Evolutionary conservation across 2,888 invertebrate species (phyloP).

Genomic region (Callimorpha dominula): DNA sequence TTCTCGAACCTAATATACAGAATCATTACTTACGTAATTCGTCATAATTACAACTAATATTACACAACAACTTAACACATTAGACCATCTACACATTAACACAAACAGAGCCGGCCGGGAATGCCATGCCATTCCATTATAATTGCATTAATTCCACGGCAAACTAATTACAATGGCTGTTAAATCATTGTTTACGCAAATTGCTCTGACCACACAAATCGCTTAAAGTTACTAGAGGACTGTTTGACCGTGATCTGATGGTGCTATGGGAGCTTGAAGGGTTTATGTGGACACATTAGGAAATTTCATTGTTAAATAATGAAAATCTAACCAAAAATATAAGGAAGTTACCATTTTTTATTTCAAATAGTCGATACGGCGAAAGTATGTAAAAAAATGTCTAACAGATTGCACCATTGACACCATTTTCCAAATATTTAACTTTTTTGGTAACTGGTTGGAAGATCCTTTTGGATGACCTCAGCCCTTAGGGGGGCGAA

Average conservation of each 20-base stretch:
- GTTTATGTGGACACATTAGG: not conserved
- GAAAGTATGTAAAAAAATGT: no score
- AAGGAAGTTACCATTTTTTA: no score
- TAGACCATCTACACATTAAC: slow-evolving; percentile 37
- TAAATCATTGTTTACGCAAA: slow-evolving; percentile 62
- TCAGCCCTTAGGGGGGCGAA: no score
- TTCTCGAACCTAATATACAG: not conserved
- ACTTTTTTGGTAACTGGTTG: no score
- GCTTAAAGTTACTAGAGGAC: slow-evolving; percentile 48
- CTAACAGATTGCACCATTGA: no score
- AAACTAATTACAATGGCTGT: slow-evolving; percentile 61
- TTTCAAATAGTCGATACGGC: no score
- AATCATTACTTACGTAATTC: slow-evolving; percentile 4
- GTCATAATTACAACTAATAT: slow-evolving; percentile 21
- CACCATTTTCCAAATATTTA: no score
- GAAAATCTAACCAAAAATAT: no score
- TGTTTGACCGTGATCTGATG: slow-evolving; percentile 37
- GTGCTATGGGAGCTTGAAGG: slow-evolving; percentile 17
- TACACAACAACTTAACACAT: slow-evolving; percentile 23
- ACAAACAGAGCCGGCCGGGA: slow-evolving; percentile 41
- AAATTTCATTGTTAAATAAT: no score
- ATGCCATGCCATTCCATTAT: slow-evolving; percentile 52
- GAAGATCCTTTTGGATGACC: no score
- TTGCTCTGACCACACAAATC: slow-evolving; percentile 58
- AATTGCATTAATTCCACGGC: slow-evolving; percentile 58